phyloP scores from a whole-genome alignment of 2,797 vertebrate genomes.

The Girardinus metallicus region DNA sequence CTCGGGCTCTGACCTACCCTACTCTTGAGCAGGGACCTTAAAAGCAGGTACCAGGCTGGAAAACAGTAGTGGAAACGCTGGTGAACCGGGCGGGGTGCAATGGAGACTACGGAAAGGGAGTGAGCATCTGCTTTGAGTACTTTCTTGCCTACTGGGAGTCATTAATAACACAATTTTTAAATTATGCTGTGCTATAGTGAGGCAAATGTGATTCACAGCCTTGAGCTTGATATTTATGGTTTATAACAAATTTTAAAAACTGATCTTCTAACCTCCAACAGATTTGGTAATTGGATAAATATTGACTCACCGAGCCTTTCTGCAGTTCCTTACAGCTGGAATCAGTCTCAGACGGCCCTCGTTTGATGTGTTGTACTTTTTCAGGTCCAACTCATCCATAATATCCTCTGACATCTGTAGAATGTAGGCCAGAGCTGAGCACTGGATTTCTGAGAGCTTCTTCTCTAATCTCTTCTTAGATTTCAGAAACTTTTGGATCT shows the following conservation, averaged over 20 bases:
- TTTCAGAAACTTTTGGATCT: neutral
- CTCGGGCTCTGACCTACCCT: too few species aligned
- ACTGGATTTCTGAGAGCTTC: neutral
- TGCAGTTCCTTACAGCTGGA: neutral
- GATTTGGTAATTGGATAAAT: neutral
- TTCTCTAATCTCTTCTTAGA: neutral
- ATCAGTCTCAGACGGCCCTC: neutral
- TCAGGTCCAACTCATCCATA: neutral
- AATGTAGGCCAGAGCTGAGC: neutral
- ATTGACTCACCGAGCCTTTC: neutral
- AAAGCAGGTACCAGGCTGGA: too few species aligned
- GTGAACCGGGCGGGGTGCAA: too few species aligned
- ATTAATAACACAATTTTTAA: neutral
- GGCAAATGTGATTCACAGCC: neutral
- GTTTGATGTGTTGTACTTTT: neutral
- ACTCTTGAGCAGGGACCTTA: too few species aligned
- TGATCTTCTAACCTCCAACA: neutral
- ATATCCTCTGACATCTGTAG: neutral
- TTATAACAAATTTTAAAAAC: neutral
- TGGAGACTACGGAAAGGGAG: too few species aligned
- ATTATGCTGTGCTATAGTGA: neutral
- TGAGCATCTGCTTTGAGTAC: too few species aligned
- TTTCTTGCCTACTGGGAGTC: too few species aligned
- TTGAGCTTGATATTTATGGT: neutral
- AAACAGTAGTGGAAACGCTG: too few species aligned